Conservation (phyloP, 1,140 invertebrate genomes). For the Ceratosolen fusciceps region DNA sequence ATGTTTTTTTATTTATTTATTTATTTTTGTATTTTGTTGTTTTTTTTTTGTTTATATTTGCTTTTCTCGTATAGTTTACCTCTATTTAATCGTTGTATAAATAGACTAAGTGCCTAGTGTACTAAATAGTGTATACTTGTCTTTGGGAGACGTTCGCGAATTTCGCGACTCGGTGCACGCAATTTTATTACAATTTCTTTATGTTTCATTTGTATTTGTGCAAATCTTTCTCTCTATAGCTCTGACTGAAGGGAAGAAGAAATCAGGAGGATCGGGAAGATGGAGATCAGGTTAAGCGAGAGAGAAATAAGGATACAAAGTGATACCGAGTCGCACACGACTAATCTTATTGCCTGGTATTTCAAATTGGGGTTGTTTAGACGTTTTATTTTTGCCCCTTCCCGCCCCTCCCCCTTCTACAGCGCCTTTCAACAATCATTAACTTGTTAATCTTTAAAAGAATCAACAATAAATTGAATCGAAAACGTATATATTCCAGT, state of each 20-base stretch:
- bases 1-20: no score
- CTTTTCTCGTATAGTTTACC: not conserved
- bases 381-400: conserved; percentile 14
- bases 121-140: conserved; percentile 31
- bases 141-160: conserved; percentile 33
- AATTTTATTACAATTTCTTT: conserved; percentile 20
- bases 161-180: conserved; percentile 13
- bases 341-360: conserved; percentile 21
- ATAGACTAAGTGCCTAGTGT: conserved; percentile 43
- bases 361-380: not conserved
- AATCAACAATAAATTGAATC: conserved; percentile 14
- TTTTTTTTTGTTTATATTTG: no score
- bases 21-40: no score
- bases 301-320: not conserved
- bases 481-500: not conserved
- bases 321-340: conserved; percentile 6
- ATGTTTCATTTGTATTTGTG: conserved; percentile 26
- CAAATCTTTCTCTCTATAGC: conserved; percentile 17
- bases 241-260: conserved; percentile 26
- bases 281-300: conserved; percentile 33
- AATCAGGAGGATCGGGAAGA: conserved; percentile 30
- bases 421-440: not conserved
- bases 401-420: not conserved
- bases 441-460: conserved; percentile 21
- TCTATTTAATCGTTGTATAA: conserved; percentile 32